Evolutionary conservation across 2,113 vertebrate species (phyloP).

Genomic region (Columba janthina): DNA sequence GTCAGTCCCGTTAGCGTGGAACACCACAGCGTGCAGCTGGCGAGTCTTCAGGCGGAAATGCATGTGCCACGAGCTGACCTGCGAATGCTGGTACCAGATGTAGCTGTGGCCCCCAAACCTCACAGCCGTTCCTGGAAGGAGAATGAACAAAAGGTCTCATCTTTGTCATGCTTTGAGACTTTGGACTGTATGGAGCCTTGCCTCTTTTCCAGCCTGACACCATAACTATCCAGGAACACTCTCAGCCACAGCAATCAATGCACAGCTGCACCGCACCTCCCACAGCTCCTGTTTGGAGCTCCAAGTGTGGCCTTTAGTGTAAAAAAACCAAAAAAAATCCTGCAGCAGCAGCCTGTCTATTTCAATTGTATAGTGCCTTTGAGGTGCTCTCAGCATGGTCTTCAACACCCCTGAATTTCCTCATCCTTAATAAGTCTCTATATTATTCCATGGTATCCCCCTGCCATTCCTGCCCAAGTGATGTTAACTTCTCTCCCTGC

Average conservation of each 20-base stretch:
- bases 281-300: background rate
- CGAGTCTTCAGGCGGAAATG: slow-evolving; percentile 85
- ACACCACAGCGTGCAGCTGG: slow-evolving; percentile 76
- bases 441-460: background rate
- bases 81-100: slow-evolving; percentile 77
- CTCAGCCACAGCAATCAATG: accelerated
- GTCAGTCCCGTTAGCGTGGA: slow-evolving; percentile 76
- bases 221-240: background rate
- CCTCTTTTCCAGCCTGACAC: background rate
- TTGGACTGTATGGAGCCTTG: background rate
- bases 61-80: slow-evolving; percentile 72
- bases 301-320: background rate
- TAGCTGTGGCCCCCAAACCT: slow-evolving; percentile 85
- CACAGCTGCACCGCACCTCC: background rate
- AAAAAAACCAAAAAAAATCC: background rate
- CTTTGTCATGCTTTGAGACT: background rate
- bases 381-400: accelerated
- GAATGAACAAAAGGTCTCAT: background rate
- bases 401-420: background rate
- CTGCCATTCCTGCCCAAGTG: background rate
- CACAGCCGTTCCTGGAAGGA: slow-evolving; percentile 82
- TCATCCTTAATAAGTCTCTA: background rate
- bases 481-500: background rate
- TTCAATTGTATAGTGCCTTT: background rate
- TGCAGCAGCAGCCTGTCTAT: background rate